phyloP scores from a whole-genome alignment of 2,113 vertebrate species.

The Picathartes gymnocephalus region DNA sequence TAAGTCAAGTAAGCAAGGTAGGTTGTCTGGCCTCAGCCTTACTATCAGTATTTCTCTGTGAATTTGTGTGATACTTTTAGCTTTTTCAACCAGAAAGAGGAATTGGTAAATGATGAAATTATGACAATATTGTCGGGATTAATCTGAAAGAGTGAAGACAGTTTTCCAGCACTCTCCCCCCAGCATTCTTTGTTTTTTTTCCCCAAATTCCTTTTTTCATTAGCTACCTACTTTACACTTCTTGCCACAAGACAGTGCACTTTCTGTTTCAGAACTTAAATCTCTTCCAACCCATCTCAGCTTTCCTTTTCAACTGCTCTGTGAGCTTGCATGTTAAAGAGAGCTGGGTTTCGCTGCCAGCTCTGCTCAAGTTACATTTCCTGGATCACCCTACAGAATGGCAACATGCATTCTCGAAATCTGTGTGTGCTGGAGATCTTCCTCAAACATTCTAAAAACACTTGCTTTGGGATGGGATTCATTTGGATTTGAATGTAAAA shows the following conservation, averaged over 20 bases:
- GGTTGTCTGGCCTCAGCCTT: neutral
- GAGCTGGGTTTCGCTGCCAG: neutral
- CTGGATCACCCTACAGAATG: neutral
- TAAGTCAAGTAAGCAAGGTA: neutral
- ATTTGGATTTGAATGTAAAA: neutral
- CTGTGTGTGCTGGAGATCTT: neutral
- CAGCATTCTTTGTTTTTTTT: accelerated
- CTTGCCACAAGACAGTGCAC: neutral
- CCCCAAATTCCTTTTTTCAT: neutral
- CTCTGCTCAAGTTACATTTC: neutral
- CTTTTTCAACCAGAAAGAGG: neutral
- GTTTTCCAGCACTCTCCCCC: neutral
- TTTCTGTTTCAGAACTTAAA: neutral
- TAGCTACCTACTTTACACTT: neutral
- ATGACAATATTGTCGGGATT: neutral
- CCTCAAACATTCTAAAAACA: neutral
- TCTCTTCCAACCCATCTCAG: neutral
- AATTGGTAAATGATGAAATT: neutral
- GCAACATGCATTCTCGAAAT: neutral
- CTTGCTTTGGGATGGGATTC: neutral
- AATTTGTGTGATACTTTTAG: neutral
- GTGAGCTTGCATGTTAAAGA: neutral
- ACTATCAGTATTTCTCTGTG: neutral
- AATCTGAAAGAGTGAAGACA: neutral
- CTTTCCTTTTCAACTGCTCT: neutral